Base-by-base conservation (phyloP, 2,113 vertebrate species). In the Azemiops feae region DNA sequence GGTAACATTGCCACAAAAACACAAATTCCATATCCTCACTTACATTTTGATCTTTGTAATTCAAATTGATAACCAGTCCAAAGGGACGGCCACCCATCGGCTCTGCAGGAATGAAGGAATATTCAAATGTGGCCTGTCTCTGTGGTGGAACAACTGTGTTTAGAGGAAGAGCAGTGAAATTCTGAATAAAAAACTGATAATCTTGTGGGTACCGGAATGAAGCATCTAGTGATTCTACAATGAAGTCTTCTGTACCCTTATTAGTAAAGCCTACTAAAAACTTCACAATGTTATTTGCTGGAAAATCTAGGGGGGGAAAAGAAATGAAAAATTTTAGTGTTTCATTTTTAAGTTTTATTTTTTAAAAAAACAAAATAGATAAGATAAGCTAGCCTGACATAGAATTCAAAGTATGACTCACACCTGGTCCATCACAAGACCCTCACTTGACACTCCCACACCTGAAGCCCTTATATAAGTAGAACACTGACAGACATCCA, bases 101-200 rank as follows among this genome's bases (percentile, higher is more conserved):
- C 95, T 99, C 99, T 0, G 99, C 99, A 0, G 99, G 99, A 96
- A 99, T 99, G 97, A 99, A 99, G 64, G 99, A 99, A 64, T 99
- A 99, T 96, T 99, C 99, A 69, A 99, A 99, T 0, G 99, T 99
- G 60, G 99, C 99, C 97, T 99, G 99, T 93, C 97, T 98, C 96
- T 98, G 97, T 0, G 99, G 98, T 3, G 98, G 98, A 60, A 99
- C 98, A 20, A 98, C 95, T 0, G 96, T 99, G 90, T 98, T 98
- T 85, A 99, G 97, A 96, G 99, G 98, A 9, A 99, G 98, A 27
- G 99, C 99, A 0, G 99, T 99, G 98, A 99, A 99, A 97, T 99
- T 99, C 98, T 99, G 99, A 96, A 99, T 99, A 92, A 99, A 99
- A 96, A 99, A 99, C 97, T 99, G 99, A 93, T 99, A 99, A 96